Conservation (phyloP, 2,888 invertebrate species). For the Corythucha ciliata region DNA sequence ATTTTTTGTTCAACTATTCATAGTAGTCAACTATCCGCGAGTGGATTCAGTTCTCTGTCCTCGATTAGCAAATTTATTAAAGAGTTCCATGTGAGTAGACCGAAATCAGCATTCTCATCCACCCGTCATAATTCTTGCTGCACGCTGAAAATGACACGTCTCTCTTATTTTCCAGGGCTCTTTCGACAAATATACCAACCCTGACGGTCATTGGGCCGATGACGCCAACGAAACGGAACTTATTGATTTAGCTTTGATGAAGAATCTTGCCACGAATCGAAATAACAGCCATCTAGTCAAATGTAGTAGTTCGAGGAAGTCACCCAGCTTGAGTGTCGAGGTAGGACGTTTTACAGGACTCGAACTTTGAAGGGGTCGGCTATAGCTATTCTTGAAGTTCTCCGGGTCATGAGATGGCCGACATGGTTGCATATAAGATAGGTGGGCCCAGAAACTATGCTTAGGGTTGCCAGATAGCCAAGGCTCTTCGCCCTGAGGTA, state of each 20-base stretch:
- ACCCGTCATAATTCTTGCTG: neutral
- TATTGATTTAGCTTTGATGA: neutral
- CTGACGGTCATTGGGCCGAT: neutral
- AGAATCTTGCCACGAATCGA: conserved; percentile 16
- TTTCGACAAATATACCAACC: conserved; percentile 17
- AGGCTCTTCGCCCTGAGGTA: too few species aligned
- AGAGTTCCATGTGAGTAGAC: conserved; percentile 35
- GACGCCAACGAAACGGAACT: neutral
- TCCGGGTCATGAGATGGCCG: too few species aligned
- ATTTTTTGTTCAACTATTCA: too few species aligned
- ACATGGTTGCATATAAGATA: too few species aligned
- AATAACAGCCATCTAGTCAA: conserved; percentile 25
- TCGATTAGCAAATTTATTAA: conserved; percentile 36
- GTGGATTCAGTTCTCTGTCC: too few species aligned
- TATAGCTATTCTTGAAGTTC: too few species aligned
- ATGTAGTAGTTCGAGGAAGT: conserved; percentile 14
- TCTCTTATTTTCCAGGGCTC: conserved; percentile 1
- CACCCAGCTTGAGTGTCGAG: conserved; percentile 25
- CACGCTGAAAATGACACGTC: neutral
- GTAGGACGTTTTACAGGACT: too few species aligned
- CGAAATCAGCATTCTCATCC: neutral
- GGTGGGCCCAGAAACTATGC: too few species aligned
- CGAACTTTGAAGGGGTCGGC: too few species aligned
- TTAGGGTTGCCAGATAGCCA: too few species aligned
- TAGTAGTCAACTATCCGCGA: too few species aligned